Base-by-base conservation (phyloP, 2,888 invertebrate genomes). In the Timandra comae region DNA sequence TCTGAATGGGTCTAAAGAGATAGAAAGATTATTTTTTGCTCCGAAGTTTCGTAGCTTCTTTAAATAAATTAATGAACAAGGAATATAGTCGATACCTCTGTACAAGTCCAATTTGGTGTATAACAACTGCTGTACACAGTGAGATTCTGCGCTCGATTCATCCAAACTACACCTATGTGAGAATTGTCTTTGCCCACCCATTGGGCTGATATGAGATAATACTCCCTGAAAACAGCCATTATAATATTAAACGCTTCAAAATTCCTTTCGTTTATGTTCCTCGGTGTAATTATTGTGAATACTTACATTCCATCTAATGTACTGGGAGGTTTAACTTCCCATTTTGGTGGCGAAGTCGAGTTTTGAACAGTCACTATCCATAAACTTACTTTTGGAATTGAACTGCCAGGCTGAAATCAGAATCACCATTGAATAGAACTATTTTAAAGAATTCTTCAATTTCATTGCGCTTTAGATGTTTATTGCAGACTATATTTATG, bases 131-230 rank as follows among this genome's bases (percentile, higher is more conserved):
- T 93, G 56, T 97, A 90, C 41, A 96, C 90, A 53, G 95, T 94
- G 48, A 94, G 88, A 76, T 98, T 98, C 82, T 98, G 98, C 26
- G 94, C 92, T 53, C 98, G 89, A 75, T 96, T 96, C 90, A 97
- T 93, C 95, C 97, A 98, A 35, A 96, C 93, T 29, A 94, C 93
- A 30, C 94, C 91, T 47, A 97, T 89, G 68, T 93, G 91, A 42
- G 88, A 88, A 73, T 93, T 92, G 58, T 89, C 89, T 63, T 90
- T 89, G 58, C 93, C 91, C 57, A 95, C 91, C 97, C 97, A 98
- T 45, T 93, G 91, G 40, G 96, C 96, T 53, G 95, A 94, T 70
- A 95, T 96, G 70, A 98, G 87, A 85, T 98, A 97, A 85, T 92
- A 93, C 65, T 97, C 97, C 79, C 96, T 96, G 84, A 23, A 84